Evolutionary conservation across 2,113 vertebrate genomes (phyloP), one percentile per base, ranked within the genome.

Genomic region (Indicator indicator): DNA sequence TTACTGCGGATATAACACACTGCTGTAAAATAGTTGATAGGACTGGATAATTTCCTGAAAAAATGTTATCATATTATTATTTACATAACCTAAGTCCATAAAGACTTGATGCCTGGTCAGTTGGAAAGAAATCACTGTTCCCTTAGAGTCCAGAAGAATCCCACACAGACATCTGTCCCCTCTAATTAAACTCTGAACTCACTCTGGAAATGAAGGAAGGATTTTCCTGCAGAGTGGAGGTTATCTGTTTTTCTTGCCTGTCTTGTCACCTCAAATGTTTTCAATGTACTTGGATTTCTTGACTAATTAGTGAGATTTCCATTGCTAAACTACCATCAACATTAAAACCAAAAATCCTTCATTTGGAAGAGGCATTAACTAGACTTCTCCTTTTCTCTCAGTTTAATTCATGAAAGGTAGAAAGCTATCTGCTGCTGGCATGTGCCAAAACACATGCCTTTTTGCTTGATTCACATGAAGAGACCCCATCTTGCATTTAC

Each of bases 91-190:
- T 75, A 27, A 65, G 11, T 27, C 36, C 5, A 32, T 64, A 42
- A 85, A 83, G 1, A 1, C 11, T 30, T 1, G 0, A 4, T 63
- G 7, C 1, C 38, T 63, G 13, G 3, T 64, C 27, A 74, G 23
- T 30, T 23, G 7, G 28, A 86, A 72, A 44, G 20, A 46, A 88
- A 63, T 48, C 9, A 11, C 23, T 70, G 9, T 83, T 52, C 6
- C 11, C 8, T 4, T 38, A 40, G 30, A 58, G 13, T 40, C 24
- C 46, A 73, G 54, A 90, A 67, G 11, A 83, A 74, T 71, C 12
- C 7, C 18, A 20, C 7, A 59, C 5, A 75, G 40, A 56, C 4
- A 13, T 36, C 12, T 10, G 64, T 77, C 13, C 4, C 16, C 68
- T 79, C n/a, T 83, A 56, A 91, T 90, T 86, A 95, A 81, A 58